phyloP scores from a whole-genome alignment of 2,888 invertebrate genomes.

The Drosophila melanosoma region DNA sequence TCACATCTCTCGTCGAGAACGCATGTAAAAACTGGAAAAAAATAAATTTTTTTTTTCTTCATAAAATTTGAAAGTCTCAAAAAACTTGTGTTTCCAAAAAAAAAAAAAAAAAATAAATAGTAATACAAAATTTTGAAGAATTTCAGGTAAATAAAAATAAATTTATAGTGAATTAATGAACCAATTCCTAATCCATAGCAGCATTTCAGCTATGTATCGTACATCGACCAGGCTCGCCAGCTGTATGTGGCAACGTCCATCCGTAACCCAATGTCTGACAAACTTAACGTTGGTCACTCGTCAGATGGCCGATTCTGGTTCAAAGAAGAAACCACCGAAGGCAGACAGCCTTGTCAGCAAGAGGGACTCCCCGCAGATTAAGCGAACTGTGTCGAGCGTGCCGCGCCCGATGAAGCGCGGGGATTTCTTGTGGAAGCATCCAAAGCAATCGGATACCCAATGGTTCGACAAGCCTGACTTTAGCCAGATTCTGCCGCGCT shows the following conservation, averaged over 20 bases:
- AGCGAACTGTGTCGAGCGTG: rapidly evolving
- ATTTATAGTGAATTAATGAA: not conserved
- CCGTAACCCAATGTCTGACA: not conserved
- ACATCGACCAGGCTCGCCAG: conserved; percentile 23
- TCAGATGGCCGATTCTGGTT: conserved; percentile 2
- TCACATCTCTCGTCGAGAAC: conserved; percentile 16
- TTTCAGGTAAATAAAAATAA: conserved; percentile 14
- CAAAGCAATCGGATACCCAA: too few species aligned
- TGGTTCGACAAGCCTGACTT: conserved; percentile 62
- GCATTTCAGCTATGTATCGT: conserved; percentile 37
- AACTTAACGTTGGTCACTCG: not conserved
- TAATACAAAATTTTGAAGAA: not conserved
- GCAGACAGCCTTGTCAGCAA: not conserved
- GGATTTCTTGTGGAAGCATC: conserved; percentile 58
- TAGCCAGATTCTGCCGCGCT: conserved; percentile 42
- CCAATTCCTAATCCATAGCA: not conserved
- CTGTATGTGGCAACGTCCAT: conserved; percentile 16
- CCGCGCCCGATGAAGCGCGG: conserved; percentile 39
- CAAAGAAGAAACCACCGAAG: not conserved
- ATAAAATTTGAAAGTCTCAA: conserved; percentile 12
- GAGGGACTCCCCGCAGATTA: too few species aligned
- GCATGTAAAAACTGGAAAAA: conserved; percentile 21
- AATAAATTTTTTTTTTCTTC: conserved; percentile 16
- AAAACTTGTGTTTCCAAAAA: conserved; percentile 21
- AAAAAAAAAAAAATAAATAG: not conserved